phyloP scores from a whole-genome alignment of 2,113 vertebrate species.

The Urocitellus parryii region DNA sequence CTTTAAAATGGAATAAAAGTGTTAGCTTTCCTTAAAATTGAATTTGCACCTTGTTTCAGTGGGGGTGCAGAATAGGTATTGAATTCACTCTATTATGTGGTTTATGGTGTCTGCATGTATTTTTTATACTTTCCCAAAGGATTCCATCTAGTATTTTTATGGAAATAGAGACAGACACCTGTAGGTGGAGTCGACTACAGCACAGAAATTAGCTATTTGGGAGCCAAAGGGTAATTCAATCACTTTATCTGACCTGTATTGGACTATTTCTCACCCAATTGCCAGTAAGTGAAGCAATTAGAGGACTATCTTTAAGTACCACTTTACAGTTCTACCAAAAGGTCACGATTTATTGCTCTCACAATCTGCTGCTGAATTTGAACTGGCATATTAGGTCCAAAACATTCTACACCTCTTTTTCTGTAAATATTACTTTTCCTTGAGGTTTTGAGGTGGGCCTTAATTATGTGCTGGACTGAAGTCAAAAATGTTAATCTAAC shows the following conservation, averaged over 20 bases:
- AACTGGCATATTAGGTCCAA: neutral
- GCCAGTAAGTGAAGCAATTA: slow-evolving; percentile 40
- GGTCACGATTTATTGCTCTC: slow-evolving; percentile 12
- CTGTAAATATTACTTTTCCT: neutral
- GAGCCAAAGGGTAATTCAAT: neutral
- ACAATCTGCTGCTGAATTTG: neutral
- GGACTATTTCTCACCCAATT: neutral
- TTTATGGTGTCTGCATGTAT: slow-evolving; percentile 68
- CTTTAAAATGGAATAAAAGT: slow-evolving; percentile 84
- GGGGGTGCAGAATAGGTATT: slow-evolving; percentile 54
- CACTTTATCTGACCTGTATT: neutral
- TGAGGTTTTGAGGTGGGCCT: neutral
- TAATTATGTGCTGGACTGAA: neutral
- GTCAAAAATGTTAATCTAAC: neutral
- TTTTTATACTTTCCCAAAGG: slow-evolving; percentile 36
- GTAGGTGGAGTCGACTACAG: slow-evolving; percentile 3
- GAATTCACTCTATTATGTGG: slow-evolving; percentile 75
- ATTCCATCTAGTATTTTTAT: slow-evolving; percentile 55
- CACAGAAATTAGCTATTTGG: neutral
- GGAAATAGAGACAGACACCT: slow-evolving; percentile 55
- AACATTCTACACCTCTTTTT: neutral
- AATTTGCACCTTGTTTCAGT: slow-evolving; percentile 83
- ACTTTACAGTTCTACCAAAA: neutral
- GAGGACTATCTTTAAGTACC: slow-evolving; percentile 17
- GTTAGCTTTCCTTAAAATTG: slow-evolving; percentile 83